Evolutionary conservation across 2,888 invertebrate species (phyloP), one percentile per base, ranked within the genome.

Genomic region (Ophioninae sp.): DNA sequence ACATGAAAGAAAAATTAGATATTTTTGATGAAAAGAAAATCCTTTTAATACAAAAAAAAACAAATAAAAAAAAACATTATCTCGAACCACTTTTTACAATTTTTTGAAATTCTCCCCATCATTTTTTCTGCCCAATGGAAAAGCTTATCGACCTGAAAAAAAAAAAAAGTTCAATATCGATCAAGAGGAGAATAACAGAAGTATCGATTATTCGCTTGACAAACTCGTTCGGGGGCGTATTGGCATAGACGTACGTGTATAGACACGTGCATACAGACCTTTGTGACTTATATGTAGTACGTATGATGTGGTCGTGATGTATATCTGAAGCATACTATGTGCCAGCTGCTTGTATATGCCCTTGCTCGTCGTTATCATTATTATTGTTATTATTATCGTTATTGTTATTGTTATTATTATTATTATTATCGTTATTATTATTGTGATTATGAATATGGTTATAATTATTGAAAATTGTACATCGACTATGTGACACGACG

Each of bases 321-420:
- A 88, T 83, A 74, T 80, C 80, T 74, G 69, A 83, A 80, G 83
- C 80, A 83, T 83, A 83, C 77, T 89, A 91, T 91, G 91, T 91
- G 91, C 92, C 92, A 92, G 91, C 92, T 92, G 91, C 90, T 91
- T 91, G 91, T 92, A 83, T 80, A 91, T 92, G 90, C 89, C 91
- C 92, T 88, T 85, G 80, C 83, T 68, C 81, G 75, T 84, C 44
- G 83, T 81, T 72, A 69, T 67, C 70, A 80, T 81, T 44, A 65
- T 77, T 72, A 79, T 78, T 78, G 75, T 80, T 70, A 74, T 64
- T 69, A 69, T 65, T 74, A 80, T 81, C 30, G 61, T 76, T 72
- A 78, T 78, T 78, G 75, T 80, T 70, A 74, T 64, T 69, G 75
- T 56, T 59, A 17, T 76, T 59, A 59, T 81, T 56, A 62, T 73